These are phyloP conservation scores for Caenorhabditis becei DNA, from an alignment of 2,888 invertebrate species.

Conservation along the genomic window DNA sequence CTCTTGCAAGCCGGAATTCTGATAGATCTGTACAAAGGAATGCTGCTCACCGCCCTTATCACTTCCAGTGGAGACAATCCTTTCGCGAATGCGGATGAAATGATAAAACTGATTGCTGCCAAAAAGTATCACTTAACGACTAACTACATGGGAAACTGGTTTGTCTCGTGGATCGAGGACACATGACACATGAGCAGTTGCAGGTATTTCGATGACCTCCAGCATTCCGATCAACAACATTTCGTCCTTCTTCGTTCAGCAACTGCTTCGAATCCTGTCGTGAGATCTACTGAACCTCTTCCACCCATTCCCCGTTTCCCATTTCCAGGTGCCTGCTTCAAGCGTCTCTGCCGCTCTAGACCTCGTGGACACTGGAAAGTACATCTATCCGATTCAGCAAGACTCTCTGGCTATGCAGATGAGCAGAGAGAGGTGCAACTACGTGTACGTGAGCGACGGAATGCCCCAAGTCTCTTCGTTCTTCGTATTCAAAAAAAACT, in stretches of 20 bases:
- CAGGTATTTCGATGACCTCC: slow-evolving; percentile 67
- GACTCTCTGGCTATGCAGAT: slow-evolving; percentile 73
- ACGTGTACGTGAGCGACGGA: slow-evolving; percentile 72
- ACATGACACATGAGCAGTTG: no score
- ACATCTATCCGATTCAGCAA: slow-evolving; percentile 74
- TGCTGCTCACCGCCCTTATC: slow-evolving; percentile 66
- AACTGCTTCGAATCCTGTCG: slow-evolving; percentile 67
- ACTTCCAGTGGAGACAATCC: slow-evolving; percentile 64
- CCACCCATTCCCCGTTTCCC: background rate
- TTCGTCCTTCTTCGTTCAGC: slow-evolving; percentile 68
- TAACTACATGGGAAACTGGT: slow-evolving; percentile 70
- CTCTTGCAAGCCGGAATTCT: slow-evolving; percentile 68
- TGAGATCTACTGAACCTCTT: slow-evolving; percentile 6
- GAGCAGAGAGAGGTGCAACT: slow-evolving; percentile 68
- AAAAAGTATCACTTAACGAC: slow-evolving; percentile 69
- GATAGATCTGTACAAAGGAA: slow-evolving; percentile 64
- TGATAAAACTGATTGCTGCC: slow-evolving; percentile 65
- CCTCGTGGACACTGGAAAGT: slow-evolving; percentile 71
- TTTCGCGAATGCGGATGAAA: slow-evolving; percentile 66
- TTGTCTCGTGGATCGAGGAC: background rate
- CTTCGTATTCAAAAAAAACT: slow-evolving; percentile 65
- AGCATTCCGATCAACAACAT: slow-evolving; percentile 62
- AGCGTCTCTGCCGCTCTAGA: slow-evolving; percentile 72
- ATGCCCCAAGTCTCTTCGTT: slow-evolving; percentile 67
- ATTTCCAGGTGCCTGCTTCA: slow-evolving; percentile 54